Evolutionary conservation across 2,797 vertebrate species (phyloP).

Genomic region (Melanotaenia maccullochi): DNA sequence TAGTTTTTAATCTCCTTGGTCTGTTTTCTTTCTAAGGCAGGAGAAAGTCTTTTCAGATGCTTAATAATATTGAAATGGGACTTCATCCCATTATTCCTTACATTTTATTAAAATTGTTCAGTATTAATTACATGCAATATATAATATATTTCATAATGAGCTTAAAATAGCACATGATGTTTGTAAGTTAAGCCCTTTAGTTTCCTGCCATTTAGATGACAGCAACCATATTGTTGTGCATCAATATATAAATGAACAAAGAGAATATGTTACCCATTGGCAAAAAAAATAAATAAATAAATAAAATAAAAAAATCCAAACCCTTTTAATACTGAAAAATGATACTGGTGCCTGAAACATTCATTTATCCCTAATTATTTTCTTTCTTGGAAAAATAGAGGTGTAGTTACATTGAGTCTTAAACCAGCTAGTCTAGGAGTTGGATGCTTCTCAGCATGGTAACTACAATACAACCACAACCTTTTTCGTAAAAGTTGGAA

Average conservation of each 20-base stretch:
- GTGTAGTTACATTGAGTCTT: background rate
- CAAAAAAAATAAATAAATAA: too few species aligned
- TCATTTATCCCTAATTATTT: background rate
- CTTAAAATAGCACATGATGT: background rate
- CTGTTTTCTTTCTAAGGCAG: background rate
- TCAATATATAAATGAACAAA: background rate
- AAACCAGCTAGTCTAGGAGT: background rate
- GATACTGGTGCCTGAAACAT: too few species aligned
- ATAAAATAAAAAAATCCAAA: too few species aligned
- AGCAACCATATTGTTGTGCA: background rate
- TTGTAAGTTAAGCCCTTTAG: background rate
- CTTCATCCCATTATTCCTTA: background rate
- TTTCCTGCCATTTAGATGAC: background rate
- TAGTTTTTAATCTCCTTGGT: too few species aligned
- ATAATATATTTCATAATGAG: background rate
- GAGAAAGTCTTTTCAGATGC: background rate
- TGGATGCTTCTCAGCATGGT: background rate
- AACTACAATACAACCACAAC: background rate
- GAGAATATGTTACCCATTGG: too few species aligned
- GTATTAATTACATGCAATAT: background rate
- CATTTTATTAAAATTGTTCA: background rate
- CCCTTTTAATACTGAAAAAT: too few species aligned
- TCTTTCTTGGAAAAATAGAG: background rate
- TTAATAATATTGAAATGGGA: background rate
- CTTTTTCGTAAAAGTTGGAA: constrained; percentile 18